phyloP scores from a whole-genome alignment of 2,113 vertebrate species.

The Rhynchomys soricoides region DNA sequence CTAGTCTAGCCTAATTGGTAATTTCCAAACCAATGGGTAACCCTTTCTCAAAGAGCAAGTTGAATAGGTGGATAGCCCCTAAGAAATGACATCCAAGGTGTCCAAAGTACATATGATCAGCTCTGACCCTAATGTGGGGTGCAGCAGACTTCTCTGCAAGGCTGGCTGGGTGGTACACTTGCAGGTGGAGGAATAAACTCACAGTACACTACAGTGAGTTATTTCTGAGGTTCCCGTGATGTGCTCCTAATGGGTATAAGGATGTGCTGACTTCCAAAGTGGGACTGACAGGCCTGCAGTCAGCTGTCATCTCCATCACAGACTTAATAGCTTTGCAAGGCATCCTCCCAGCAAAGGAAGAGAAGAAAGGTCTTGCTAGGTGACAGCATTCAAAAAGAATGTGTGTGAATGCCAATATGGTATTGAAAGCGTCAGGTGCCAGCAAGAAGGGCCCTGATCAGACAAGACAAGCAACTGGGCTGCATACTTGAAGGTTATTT shows the following conservation, averaged over 20 bases:
- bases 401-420: conserved; percentile 89
- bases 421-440: conserved; percentile 90
- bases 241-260: conserved; percentile 87
- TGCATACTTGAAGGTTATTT: conserved; percentile 88
- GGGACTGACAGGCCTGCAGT: conserved; percentile 87
- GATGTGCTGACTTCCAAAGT: conserved; percentile 89
- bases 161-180: conserved; percentile 73
- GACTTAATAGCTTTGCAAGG: conserved; percentile 90
- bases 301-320: conserved; percentile 91
- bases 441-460: conserved; percentile 87
- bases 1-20: neutral
- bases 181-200: conserved; percentile 57
- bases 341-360: conserved; percentile 88
- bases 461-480: conserved; percentile 87
- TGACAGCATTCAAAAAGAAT: conserved; percentile 88
- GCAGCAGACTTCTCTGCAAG: conserved; percentile 61
- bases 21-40: neutral
- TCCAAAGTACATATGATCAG: neutral
- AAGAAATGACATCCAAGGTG: neutral
- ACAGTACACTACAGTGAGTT: conserved; percentile 76
- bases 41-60: neutral
- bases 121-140: conserved; percentile 52
- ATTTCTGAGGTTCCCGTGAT: conserved; percentile 82
- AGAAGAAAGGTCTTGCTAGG: conserved; percentile 87
- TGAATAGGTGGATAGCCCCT: neutral